Conservation (phyloP, 2,113 vertebrate genomes). For the Tursiops truncatus region DNA sequence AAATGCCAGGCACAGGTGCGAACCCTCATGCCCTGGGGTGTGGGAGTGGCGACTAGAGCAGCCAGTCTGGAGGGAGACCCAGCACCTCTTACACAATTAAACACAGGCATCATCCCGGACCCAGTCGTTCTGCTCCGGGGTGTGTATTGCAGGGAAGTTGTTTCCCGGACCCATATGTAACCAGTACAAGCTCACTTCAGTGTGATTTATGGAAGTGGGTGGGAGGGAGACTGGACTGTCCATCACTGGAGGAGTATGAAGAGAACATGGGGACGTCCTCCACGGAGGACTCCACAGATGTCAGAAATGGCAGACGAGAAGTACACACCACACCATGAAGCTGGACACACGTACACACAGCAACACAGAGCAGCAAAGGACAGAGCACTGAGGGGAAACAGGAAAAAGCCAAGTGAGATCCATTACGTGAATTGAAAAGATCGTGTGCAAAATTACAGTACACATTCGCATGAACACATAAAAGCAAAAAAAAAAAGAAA, state of each 20-base stretch:
- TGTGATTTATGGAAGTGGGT: too few species aligned
- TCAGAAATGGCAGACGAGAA: not conserved
- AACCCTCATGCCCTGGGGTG: not conserved
- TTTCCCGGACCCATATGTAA: too few species aligned
- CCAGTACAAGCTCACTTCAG: fast-evolving
- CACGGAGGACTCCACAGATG: not conserved
- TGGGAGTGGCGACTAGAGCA: fast-evolving
- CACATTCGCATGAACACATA: not conserved
- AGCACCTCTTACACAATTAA: fast-evolving
- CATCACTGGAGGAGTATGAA: too few species aligned
- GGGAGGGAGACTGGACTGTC: not conserved
- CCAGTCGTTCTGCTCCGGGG: fast-evolving
- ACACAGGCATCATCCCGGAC: fast-evolving
- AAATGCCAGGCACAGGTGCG: too few species aligned
- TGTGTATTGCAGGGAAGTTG: fast-evolving
- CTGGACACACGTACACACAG: not conserved
- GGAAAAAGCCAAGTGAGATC: not conserved
- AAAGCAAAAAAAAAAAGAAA: not conserved
- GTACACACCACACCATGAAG: fast-evolving
- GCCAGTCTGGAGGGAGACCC: too few species aligned
- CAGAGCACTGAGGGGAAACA: not conserved
- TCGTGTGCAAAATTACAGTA: not conserved
- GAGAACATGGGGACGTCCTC: not conserved
- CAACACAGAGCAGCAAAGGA: not conserved
- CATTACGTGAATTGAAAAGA: not conserved